Evolutionary conservation across 2,797 vertebrate species (phyloP).

Genomic region (Epinephelus coioides): DNA sequence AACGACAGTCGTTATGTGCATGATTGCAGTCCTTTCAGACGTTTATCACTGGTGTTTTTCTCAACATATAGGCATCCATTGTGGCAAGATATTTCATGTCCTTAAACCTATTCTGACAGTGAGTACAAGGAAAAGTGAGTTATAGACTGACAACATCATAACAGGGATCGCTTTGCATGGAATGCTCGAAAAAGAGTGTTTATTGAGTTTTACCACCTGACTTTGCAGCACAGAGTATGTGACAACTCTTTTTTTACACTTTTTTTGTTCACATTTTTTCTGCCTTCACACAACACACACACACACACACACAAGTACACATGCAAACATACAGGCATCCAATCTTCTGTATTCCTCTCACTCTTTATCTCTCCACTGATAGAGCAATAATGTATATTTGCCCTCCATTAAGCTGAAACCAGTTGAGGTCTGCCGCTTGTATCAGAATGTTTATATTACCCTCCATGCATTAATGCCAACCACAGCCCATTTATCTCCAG

Average conservation of each 20-base stretch:
- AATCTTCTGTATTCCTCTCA: constrained; percentile 1
- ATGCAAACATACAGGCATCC: background rate
- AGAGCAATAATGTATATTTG: constrained; percentile 36
- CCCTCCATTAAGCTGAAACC: constrained; percentile 57
- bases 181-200: background rate
- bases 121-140: constrained; percentile 22
- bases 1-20: constrained; percentile 12
- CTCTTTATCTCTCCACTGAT: constrained; percentile 27
- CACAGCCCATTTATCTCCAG: constrained; percentile 51
- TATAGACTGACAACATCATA: background rate
- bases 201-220: constrained; percentile 3
- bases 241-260: constrained; percentile 3
- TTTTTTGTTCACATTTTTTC: background rate
- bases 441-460: constrained; percentile 49
- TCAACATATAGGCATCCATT: background rate
- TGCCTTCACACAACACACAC: background rate
- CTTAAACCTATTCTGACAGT: constrained; percentile 4
- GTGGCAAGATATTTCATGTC: constrained; percentile 12
- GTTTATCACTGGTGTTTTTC: constrained; percentile 15
- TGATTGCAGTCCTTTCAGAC: constrained; percentile 38
- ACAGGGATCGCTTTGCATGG: constrained; percentile 5
- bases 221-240: constrained; percentile 5
- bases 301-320: background rate
- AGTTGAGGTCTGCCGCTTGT: constrained; percentile 35
- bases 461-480: constrained; percentile 45